These are phyloP conservation scores for Gymnocephalus cernua DNA, from an alignment of 2,113 vertebrate species.

Conservation along the genomic window DNA sequence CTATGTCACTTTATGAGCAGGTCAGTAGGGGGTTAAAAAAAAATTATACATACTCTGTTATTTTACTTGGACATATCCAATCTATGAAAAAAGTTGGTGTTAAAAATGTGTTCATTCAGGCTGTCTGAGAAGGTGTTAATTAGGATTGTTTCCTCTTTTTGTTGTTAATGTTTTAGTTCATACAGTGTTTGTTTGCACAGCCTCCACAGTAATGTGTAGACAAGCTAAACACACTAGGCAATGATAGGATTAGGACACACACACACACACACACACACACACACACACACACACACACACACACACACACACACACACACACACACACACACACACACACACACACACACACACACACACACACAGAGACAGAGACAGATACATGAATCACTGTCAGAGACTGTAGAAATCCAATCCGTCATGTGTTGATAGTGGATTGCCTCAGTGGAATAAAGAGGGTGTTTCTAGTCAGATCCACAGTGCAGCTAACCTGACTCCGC, in stretches of 20 bases:
- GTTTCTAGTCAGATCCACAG: conserved; percentile 53
- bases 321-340: background rate
- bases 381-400: conserved; percentile 71
- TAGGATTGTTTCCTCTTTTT: background rate
- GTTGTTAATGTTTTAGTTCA: background rate
- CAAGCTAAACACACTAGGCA: background rate
- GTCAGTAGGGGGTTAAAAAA: conserved; percentile 74
- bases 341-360: conserved; percentile 8
- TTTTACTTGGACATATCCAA: background rate
- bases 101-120: background rate
- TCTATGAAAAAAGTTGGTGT: background rate
- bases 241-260: conserved; percentile 24
- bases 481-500: too few relatives aligned
- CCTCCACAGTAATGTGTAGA: conserved; percentile 7
- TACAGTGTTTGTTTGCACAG: conserved; percentile 23
- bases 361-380: conserved; percentile 15
- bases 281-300: background rate
- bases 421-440: conserved; percentile 59
- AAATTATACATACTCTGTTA: background rate
- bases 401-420: conserved; percentile 71
- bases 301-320: conserved; percentile 3
- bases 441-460: conserved; percentile 57
- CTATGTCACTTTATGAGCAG: conserved; percentile 98
- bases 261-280: background rate
- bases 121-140: background rate